phyloP scores from a whole-genome alignment of 2,888 invertebrate genomes.

The Drosophila austrosaltans region DNA sequence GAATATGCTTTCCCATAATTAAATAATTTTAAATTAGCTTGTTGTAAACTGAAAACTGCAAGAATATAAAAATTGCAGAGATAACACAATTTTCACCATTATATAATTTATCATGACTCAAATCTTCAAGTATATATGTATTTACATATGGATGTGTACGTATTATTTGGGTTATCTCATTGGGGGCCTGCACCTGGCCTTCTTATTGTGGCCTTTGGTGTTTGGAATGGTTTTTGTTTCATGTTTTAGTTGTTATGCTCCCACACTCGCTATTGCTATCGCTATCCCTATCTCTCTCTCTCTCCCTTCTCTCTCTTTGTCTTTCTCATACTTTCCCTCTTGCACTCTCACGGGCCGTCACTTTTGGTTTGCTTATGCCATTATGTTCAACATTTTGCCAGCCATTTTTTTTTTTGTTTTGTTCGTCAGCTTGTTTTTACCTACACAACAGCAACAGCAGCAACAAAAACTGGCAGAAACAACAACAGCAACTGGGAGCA shows the following conservation, averaged over 20 bases:
- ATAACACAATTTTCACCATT: background rate
- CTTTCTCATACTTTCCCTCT: background rate
- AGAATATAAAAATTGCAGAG: background rate
- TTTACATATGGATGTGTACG: background rate
- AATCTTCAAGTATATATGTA: background rate
- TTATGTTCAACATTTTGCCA: constrained; percentile 50
- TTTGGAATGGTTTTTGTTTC: constrained; percentile 19
- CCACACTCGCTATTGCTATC: too few relatives aligned
- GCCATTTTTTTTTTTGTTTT: constrained; percentile 60
- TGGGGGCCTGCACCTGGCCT: constrained; percentile 1
- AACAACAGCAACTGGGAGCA: constrained; percentile 24
- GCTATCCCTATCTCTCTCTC: background rate
- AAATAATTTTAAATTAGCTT: background rate
- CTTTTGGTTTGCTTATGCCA: constrained; percentile 43
- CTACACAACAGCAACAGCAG: constrained; percentile 49
- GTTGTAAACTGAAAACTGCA: background rate
- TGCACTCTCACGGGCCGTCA: constrained; percentile 23
- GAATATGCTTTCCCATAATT: background rate
- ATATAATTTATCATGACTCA: background rate
- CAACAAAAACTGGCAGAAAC: constrained; percentile 38
- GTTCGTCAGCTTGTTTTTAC: constrained; percentile 54
- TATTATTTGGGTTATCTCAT: background rate
- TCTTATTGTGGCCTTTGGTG: constrained; percentile 33
- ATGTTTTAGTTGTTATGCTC: constrained; percentile 16
- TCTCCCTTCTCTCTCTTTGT: constrained; percentile 10